Evolutionary conservation across 2,113 vertebrate genomes (phyloP).

Genomic region (Carlito syrichta): DNA sequence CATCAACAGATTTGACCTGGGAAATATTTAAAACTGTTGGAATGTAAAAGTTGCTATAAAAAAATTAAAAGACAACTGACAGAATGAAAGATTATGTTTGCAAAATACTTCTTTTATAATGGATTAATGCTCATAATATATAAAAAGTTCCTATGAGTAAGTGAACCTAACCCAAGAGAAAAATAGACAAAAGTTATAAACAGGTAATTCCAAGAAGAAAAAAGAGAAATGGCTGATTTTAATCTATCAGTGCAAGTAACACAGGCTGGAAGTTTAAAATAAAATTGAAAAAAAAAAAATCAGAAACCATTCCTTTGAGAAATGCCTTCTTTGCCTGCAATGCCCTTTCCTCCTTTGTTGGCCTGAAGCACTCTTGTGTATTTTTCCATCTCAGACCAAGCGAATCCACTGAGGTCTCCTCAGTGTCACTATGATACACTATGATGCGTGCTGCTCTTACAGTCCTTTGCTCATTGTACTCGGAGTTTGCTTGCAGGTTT

Average conservation of each 20-base stretch:
- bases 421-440: not conserved
- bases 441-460: accelerated
- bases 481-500: not conserved
- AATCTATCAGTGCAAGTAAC: not conserved
- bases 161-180: not conserved
- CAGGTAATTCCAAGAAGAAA: not conserved
- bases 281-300: not conserved
- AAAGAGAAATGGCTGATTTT: not conserved
- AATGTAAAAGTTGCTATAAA: slow-evolving; percentile 14
- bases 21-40: slow-evolving; percentile 3
- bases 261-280: not conserved
- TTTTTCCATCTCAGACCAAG: not conserved
- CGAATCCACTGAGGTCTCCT: not conserved
- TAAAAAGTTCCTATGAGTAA: not conserved
- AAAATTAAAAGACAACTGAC: slow-evolving; percentile 4
- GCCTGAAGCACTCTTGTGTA: not conserved
- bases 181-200: slow-evolving; percentile 10
- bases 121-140: not conserved
- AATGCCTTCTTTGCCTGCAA: not conserved
- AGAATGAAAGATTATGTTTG: not conserved
- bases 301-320: not conserved
- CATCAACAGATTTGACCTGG: not conserved
- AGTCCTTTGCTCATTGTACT: not conserved
- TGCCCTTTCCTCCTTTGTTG: not conserved
- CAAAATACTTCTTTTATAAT: slow-evolving; percentile 5